Evolutionary conservation across 2,888 invertebrate species (phyloP).

Genomic region (Carcina quercana): DNA sequence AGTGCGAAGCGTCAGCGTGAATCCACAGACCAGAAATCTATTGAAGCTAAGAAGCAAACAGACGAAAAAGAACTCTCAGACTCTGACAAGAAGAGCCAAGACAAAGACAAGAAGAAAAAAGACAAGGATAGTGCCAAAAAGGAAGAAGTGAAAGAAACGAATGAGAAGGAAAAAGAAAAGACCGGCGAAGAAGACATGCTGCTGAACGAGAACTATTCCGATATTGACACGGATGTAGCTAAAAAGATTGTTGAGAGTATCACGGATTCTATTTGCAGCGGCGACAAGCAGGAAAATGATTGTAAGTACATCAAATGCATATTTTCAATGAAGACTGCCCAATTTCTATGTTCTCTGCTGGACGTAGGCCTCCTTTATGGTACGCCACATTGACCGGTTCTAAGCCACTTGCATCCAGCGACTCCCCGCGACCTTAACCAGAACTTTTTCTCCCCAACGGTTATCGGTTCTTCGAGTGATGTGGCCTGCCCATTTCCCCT

Average conservation of each 20-base stretch:
- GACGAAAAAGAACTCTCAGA: constrained; percentile 44
- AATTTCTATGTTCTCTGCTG: no score
- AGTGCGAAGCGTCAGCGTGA: constrained; percentile 79
- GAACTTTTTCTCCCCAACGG: no score
- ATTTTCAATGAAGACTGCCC: no score
- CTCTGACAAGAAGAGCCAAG: constrained; percentile 37
- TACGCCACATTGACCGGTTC: no score
- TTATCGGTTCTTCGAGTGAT: no score
- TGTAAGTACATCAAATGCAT: no score
- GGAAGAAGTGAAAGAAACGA: constrained; percentile 23
- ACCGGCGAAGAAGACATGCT: constrained; percentile 48
- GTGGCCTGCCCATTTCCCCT: no score
- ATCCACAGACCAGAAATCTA: constrained; percentile 47
- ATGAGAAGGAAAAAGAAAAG: constrained; percentile 23
- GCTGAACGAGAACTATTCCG: constrained; percentile 62
- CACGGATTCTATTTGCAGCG: constrained; percentile 83
- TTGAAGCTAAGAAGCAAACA: constrained; percentile 53
- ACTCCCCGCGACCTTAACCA: no score
- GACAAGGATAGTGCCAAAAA: constrained; percentile 45
- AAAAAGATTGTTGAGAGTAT: constrained; percentile 94
- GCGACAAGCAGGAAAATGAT: constrained; percentile 83
- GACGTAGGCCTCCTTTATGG: no score
- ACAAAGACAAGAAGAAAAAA: constrained; percentile 45
- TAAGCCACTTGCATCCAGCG: no score
- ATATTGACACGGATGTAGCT: constrained; percentile 86